Conservation (phyloP, 2,797 vertebrate species). For the Sandelia bainsii region DNA sequence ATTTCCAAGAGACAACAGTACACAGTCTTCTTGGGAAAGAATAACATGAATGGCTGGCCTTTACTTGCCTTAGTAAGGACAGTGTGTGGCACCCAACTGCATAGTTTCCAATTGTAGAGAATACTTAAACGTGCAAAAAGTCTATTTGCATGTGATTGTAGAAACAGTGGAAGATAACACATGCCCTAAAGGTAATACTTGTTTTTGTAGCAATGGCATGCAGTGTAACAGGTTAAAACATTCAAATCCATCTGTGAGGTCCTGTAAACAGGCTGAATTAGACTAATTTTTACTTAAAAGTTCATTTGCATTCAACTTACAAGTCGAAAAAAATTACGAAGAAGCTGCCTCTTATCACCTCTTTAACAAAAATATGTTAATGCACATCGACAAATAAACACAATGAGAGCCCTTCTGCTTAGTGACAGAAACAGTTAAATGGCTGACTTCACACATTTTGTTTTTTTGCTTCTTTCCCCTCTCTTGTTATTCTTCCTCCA, state of each 20-base stretch:
- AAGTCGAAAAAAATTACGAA: not conserved
- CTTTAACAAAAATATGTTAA: constrained; percentile 48
- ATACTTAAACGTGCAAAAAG: not conserved
- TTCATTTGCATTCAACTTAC: not conserved
- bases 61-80: not conserved
- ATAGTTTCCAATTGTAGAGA: not conserved
- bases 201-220: not conserved
- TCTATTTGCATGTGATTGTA: not conserved
- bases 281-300: not conserved
- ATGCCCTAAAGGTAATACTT: not conserved
- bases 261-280: not conserved
- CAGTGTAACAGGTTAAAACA: not conserved
- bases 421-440: constrained; percentile 50
- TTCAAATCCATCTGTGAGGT: not conserved
- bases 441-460: constrained; percentile 45
- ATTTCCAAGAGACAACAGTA: not conserved
- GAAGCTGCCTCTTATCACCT: not conserved
- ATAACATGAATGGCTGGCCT: no score
- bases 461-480: not conserved
- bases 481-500: constrained; percentile 44
- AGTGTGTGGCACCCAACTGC: not conserved
- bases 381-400: constrained; percentile 30
- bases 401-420: constrained; percentile 25
- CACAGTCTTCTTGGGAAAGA: not conserved
- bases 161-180: not conserved